These are phyloP conservation scores for Ictalurus furcatus DNA, from an alignment of 2,113 vertebrate genomes.

Conservation along the genomic window DNA sequence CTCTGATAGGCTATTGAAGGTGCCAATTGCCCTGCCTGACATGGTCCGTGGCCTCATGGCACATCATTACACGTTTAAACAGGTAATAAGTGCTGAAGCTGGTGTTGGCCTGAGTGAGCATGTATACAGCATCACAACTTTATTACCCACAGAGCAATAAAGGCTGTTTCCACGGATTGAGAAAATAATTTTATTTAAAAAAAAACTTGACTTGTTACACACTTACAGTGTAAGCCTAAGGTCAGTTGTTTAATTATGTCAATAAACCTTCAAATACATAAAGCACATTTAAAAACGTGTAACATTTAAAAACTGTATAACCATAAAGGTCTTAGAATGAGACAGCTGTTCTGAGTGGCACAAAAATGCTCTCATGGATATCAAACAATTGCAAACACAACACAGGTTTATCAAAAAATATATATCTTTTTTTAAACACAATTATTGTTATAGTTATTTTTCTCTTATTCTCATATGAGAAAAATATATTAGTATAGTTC, in stretches of 20 bases:
- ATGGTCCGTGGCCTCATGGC: slow-evolving; percentile 81
- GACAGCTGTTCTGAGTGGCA: neutral
- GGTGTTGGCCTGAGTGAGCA: neutral
- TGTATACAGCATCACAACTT: neutral
- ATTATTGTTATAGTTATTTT: too few species aligned
- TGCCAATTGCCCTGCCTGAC: slow-evolving; percentile 85
- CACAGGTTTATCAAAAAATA: too few species aligned
- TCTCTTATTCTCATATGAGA: too few species aligned
- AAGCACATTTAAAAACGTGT: neutral
- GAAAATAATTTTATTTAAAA: neutral
- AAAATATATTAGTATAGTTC: too few species aligned
- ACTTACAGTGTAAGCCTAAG: neutral
- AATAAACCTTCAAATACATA: neutral
- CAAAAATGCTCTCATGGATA: neutral
- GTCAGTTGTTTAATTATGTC: neutral
- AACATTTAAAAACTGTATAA: too few species aligned
- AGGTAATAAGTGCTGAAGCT: slow-evolving; percentile 69
- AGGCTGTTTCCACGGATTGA: neutral
- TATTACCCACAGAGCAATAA: neutral
- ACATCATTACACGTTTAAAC: slow-evolving; percentile 83
- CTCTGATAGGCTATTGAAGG: slow-evolving; percentile 79
- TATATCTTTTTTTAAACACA: too few species aligned
- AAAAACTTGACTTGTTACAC: neutral
- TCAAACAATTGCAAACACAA: too few species aligned
- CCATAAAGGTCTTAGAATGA: neutral